Conservation (phyloP, 2,113 vertebrate genomes). For the Clarias batrachus region DNA sequence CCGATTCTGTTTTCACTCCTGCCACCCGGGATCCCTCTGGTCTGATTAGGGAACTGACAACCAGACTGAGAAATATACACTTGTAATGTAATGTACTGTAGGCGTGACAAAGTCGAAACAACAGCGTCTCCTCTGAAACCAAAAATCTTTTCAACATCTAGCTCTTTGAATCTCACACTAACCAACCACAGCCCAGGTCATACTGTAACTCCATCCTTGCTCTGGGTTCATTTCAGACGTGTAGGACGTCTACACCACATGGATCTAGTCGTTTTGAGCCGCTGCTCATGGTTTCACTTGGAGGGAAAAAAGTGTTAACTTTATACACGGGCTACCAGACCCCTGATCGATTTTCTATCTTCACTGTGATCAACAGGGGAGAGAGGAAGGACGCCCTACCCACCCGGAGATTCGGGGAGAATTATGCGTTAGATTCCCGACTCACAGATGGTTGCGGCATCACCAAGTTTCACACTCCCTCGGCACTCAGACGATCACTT, state of each 20-base stretch:
- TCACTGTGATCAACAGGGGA: slow-evolving; percentile 9
- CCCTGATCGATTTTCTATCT: background rate
- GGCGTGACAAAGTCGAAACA: background rate
- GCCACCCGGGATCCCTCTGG: background rate
- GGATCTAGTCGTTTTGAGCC: background rate
- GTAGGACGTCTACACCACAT: background rate
- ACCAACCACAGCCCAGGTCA: background rate
- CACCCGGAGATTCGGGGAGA: background rate
- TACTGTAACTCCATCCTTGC: background rate
- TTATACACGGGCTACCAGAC: slow-evolving; percentile 2
- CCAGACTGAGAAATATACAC: background rate
- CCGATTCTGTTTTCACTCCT: background rate
- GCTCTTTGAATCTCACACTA: background rate
- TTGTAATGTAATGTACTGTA: background rate
- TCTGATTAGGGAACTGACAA: background rate
- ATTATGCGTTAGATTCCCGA: slow-evolving; percentile 13
- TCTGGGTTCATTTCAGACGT: background rate
- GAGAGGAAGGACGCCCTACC: slow-evolving; percentile 15
- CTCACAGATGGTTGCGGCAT: slow-evolving; percentile 9
- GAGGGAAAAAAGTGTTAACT: background rate
- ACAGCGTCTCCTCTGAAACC: background rate
- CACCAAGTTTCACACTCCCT: background rate
- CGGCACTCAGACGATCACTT: background rate
- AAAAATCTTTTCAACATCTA: background rate
- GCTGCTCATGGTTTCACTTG: no score